Conservation (phyloP, 2,888 invertebrate genomes). For the Drosophila cracens region DNA sequence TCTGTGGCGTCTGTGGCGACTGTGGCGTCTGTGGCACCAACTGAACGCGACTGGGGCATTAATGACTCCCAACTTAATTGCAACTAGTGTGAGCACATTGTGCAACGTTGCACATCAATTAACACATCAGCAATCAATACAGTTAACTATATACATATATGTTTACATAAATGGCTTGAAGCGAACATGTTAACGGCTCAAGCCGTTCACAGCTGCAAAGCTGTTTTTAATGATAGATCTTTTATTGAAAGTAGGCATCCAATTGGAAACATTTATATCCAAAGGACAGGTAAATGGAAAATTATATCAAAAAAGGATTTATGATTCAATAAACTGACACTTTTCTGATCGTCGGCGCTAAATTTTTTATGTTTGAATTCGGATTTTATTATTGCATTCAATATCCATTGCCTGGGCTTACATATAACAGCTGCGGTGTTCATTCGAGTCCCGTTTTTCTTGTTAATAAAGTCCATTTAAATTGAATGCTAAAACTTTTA, state of each 20-base stretch:
- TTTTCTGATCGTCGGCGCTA: neutral
- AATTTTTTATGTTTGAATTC: neutral
- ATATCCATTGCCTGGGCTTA: neutral
- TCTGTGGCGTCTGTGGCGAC: neutral
- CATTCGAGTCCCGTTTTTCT: neutral
- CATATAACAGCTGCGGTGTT: neutral
- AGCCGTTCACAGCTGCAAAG: neutral
- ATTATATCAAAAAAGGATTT: neutral
- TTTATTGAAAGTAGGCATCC: slow-evolving; percentile 1
- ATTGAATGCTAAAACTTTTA: slow-evolving; percentile 48
- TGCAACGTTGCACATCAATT: slow-evolving; percentile 70
- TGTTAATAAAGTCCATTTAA: slow-evolving; percentile 36
- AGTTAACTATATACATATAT: slow-evolving; percentile 2
- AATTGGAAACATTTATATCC: slow-evolving; percentile 7
- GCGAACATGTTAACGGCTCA: neutral
- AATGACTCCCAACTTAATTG: slow-evolving; percentile 50
- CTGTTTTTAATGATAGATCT: slow-evolving; percentile 16
- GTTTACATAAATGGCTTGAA: neutral
- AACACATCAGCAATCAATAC: slow-evolving; percentile 34
- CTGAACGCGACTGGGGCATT: neutral
- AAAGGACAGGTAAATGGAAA: neutral
- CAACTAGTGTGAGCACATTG: slow-evolving; percentile 31
- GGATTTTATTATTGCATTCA: neutral
- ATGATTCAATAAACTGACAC: neutral
- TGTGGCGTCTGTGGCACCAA: neutral